phyloP scores from a whole-genome alignment of 2,888 invertebrate species.

The Lampropteryx suffumata region DNA sequence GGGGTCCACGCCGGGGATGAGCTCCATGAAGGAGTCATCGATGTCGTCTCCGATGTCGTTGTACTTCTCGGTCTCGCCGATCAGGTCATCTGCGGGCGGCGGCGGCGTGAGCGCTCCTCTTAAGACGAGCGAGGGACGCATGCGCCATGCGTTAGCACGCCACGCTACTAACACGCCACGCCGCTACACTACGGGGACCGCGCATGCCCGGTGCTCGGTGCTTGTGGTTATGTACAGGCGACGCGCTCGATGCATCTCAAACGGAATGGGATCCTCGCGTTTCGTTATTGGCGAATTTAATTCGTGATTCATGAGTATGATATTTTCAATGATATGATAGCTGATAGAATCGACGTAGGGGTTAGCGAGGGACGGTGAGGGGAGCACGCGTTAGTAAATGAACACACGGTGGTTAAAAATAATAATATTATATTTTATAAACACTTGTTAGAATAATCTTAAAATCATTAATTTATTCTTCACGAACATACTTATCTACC shows the following conservation, averaged over 20 bases:
- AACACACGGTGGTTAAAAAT: conserved; percentile 77
- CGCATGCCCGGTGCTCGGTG: conserved; percentile 62
- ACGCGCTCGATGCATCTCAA: conserved; percentile 10
- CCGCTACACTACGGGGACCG: conserved; percentile 41
- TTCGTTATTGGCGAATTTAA: conserved; percentile 9
- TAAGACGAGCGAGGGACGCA: conserved; percentile 16
- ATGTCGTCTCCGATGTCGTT: conserved; percentile 96
- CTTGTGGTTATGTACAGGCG: conserved; percentile 54
- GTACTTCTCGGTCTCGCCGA: conserved; percentile 94
- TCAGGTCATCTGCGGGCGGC: conserved; percentile 89
- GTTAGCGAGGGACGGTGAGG: conserved; percentile 50
- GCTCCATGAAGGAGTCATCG: conserved; percentile 95
- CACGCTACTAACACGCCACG: conserved; percentile 48
- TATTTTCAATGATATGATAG: conserved; percentile 57
- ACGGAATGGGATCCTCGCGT: not conserved
- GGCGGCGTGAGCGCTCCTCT: conserved; percentile 43
- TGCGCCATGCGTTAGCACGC: conserved; percentile 51
- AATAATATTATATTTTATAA: conserved; percentile 83
- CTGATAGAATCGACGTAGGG: conserved; percentile 72
- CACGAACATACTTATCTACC: conserved; percentile 78
- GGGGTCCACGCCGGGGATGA: conserved; percentile 84
- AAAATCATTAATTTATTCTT: conserved; percentile 81
- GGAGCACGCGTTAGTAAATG: conserved; percentile 73
- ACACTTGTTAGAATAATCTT: conserved; percentile 83
- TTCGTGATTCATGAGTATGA: conserved; percentile 29